phyloP scores from a whole-genome alignment of 2,113 vertebrate genomes.

The Syrmaticus mikado region DNA sequence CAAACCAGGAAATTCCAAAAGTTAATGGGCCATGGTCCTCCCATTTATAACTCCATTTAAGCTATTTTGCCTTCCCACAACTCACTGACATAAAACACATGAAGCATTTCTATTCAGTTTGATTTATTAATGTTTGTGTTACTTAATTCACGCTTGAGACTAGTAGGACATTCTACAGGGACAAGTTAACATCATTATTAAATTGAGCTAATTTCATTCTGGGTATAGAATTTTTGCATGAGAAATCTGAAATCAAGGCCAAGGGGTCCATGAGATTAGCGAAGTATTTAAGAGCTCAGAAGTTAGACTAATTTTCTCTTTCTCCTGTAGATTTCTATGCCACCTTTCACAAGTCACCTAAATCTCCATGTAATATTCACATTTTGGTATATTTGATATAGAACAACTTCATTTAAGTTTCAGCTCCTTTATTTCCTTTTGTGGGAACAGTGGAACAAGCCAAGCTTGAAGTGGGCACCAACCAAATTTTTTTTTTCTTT shows the following conservation, averaged over 20 bases:
- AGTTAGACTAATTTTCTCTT: background rate
- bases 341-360: background rate
- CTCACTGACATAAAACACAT: slow-evolving; percentile 16
- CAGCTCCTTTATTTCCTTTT: background rate
- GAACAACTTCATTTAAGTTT: background rate
- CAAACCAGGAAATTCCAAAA: slow-evolving; percentile 68
- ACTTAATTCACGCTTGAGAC: background rate
- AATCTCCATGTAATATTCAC: background rate
- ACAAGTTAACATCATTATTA: background rate
- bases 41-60: slow-evolving; percentile 15
- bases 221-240: background rate
- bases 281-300: background rate
- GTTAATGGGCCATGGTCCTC: slow-evolving; percentile 43
- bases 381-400: background rate
- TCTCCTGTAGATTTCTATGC: background rate
- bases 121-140: slow-evolving; percentile 37
- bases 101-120: slow-evolving; percentile 18
- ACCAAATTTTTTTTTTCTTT: background rate
- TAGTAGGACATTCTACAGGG: background rate
- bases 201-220: background rate
- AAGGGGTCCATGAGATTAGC: background rate
- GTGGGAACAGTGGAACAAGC: background rate
- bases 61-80: slow-evolving; percentile 41
- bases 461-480: background rate
- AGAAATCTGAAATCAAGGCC: background rate